A percentile compares a stretch with the other conserved stretches of the same genome.
Evolutionary conservation across 2,113 vertebrate species (phyloP).

Genomic region (Carlito syrichta): DNA sequence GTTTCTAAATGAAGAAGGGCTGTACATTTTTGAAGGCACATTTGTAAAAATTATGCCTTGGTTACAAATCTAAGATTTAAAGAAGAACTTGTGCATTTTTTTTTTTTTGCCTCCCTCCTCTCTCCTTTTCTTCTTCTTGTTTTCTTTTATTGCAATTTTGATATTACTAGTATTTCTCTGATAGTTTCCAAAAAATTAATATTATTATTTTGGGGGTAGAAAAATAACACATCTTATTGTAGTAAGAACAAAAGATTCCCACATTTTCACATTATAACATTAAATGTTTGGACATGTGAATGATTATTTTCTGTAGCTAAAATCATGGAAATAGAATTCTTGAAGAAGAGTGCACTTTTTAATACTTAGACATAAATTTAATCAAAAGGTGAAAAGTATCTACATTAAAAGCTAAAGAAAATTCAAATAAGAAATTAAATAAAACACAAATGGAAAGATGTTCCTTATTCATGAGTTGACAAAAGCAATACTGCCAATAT

Average conservation of each 20-base stretch:
- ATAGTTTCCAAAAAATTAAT: neutral
- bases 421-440: too few relatives aligned
- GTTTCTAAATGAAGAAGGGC: neutral
- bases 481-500: too few relatives aligned
- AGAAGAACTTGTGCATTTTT: neutral
- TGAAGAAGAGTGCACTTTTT: neutral
- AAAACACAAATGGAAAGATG: too few relatives aligned
- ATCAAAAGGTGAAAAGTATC: too few relatives aligned
- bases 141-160: conserved; percentile 10
- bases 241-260: neutral
- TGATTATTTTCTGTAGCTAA: neutral
- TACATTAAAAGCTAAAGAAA: too few relatives aligned
- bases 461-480: too few relatives aligned
- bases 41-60: neutral
- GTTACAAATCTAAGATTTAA: neutral
- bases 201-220: neutral
- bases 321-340: neutral
- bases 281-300: neutral
- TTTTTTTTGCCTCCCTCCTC: neutral
- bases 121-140: neutral
- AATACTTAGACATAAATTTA: too few relatives aligned
- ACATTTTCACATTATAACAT: neutral
- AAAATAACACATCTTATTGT: neutral
- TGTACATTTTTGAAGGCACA: neutral
- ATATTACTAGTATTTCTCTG: neutral